Conservation (phyloP, 2,888 invertebrate genomes). For the Ormyrus pomaceus region DNA sequence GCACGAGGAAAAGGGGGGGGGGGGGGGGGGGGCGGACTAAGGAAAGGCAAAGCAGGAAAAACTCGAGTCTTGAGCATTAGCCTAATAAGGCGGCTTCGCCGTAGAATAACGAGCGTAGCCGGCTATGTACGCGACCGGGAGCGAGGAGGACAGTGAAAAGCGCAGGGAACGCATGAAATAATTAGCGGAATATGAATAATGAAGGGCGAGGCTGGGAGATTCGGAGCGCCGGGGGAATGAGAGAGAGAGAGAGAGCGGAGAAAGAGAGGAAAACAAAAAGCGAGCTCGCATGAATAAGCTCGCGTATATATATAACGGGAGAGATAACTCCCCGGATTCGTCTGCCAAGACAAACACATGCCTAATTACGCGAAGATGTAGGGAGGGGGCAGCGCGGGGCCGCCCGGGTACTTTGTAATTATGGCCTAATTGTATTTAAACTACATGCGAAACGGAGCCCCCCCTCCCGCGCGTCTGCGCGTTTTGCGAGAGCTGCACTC, state of each 20-base stretch:
- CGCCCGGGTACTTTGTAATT: constrained; percentile 59
- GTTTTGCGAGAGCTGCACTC: background rate
- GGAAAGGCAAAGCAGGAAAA: background rate
- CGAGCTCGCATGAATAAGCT: background rate
- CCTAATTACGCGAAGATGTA: constrained; percentile 55
- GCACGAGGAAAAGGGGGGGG: too few species aligned
- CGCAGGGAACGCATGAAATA: constrained; percentile 32
- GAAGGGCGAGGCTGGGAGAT: constrained; percentile 23
- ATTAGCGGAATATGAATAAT: constrained; percentile 55
- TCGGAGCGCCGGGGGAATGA: constrained; percentile 12
- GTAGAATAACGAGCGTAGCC: constrained; percentile 20
- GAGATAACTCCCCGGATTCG: constrained; percentile 40
- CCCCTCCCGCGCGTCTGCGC: background rate
- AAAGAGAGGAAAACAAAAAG: constrained; percentile 16
- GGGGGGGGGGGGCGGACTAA: background rate
- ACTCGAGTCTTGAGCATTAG: constrained; percentile 16
- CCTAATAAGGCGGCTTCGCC: background rate
- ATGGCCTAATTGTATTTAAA: constrained; percentile 61
- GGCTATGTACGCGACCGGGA: background rate
- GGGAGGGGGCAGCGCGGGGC: constrained; percentile 6
- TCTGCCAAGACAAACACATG: constrained; percentile 54
- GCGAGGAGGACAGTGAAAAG: background rate
- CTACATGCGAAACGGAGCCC: constrained; percentile 56
- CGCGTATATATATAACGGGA: background rate
- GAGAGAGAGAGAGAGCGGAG: constrained; percentile 1